Evolutionary conservation across 1,140 invertebrate genomes (phyloP).

Genomic region (Drosophila pachea): DNA sequence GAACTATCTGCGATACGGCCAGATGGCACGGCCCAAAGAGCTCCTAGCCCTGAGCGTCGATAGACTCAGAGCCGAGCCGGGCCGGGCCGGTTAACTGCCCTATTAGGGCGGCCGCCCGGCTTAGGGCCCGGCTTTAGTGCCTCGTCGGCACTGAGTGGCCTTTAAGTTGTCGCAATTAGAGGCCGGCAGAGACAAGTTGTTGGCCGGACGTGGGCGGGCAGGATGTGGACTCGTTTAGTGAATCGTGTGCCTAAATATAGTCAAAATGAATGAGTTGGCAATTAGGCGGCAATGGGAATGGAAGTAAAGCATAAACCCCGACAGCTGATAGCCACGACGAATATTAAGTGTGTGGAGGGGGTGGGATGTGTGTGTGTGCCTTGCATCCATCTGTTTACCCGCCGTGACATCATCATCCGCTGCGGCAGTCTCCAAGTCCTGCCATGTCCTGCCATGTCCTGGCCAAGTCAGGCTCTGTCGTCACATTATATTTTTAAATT

Average conservation of each 20-base stretch:
- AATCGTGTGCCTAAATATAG: constrained; percentile 59
- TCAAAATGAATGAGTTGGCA: constrained; percentile 57
- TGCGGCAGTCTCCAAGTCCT: too few species aligned
- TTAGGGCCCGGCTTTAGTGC: constrained; percentile 33
- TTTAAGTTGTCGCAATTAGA: constrained; percentile 70
- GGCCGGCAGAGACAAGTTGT: constrained; percentile 46
- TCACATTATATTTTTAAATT: constrained; percentile 56
- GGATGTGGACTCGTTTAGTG: constrained; percentile 52
- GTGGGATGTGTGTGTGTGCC: too few species aligned
- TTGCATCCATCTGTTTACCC: background rate
- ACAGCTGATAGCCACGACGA: background rate
- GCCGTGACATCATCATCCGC: constrained; percentile 60
- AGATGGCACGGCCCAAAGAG: too few species aligned
- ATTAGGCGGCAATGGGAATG: constrained; percentile 40
- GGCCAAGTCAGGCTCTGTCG: constrained; percentile 1
- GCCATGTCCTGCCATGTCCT: constrained; percentile 17
- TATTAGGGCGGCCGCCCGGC: constrained; percentile 25
- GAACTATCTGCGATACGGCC: too few species aligned
- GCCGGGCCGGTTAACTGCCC: background rate
- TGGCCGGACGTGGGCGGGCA: constrained; percentile 15
- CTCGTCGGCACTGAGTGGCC: constrained; percentile 37
- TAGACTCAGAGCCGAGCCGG: too few species aligned
- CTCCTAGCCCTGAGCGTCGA: too few species aligned
- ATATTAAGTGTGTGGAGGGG: constrained; percentile 4
- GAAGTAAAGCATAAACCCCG: background rate